Conservation (phyloP, 2,797 vertebrate species). For the Lepus townsendii region DNA sequence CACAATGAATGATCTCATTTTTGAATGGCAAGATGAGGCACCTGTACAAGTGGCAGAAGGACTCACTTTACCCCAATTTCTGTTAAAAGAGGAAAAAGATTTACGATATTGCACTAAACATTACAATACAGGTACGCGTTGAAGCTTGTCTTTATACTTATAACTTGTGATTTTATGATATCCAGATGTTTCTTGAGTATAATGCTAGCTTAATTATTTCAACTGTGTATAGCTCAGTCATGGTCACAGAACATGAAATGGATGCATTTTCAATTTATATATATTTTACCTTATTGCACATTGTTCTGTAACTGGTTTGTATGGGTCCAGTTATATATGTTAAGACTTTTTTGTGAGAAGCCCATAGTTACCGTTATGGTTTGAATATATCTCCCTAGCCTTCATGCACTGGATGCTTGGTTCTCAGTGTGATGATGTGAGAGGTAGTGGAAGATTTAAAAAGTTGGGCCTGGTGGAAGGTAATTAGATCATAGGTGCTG, state of each 20-base stretch:
- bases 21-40: constrained; percentile 98
- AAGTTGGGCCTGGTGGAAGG: no score
- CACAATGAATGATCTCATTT: constrained; percentile 99
- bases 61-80: constrained; percentile 97
- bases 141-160: not conserved
- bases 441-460: no score
- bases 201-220: not conserved
- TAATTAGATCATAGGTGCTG: no score
- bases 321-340: not conserved
- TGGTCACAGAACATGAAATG: not conserved
- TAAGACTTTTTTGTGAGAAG: not conserved
- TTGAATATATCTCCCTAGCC: no score
- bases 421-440: no score
- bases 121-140: constrained; percentile 96
- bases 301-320: not conserved
- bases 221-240: not conserved
- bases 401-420: no score
- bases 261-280: not conserved
- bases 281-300: not conserved
- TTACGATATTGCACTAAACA: constrained; percentile 98
- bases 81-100: constrained; percentile 97
- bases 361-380: not conserved
- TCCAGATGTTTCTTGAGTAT: constrained; percentile 18
- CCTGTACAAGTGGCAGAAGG: constrained; percentile 98
- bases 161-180: constrained; percentile 24